phyloP scores from a whole-genome alignment of 2,888 invertebrate genomes.

The Eulithis testata region DNA sequence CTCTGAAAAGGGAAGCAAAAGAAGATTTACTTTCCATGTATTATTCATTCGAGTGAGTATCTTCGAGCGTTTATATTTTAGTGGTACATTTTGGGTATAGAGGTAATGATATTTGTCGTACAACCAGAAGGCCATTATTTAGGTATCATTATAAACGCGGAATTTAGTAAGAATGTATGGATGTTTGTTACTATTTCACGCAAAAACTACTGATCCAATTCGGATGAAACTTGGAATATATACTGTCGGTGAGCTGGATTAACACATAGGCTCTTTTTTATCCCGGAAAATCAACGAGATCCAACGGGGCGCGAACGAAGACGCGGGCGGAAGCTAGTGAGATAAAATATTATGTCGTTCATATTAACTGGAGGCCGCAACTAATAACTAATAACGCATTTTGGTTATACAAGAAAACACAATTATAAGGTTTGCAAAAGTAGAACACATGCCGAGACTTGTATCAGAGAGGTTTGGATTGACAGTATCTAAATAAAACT shows the following conservation, averaged over 20 bases:
- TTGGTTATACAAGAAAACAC: background rate
- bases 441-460: conserved; percentile 9
- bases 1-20: conserved; percentile 61
- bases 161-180: no score
- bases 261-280: no score
- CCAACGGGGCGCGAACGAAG: no score
- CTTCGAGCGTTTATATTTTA: conserved; percentile 77
- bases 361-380: no score
- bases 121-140: conserved; percentile 46
- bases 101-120: conserved; percentile 75
- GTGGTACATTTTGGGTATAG: conserved; percentile 69
- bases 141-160: conserved; percentile 11
- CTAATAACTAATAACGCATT: no score
- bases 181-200: no score
- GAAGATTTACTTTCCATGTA: conserved; percentile 81
- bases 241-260: no score
- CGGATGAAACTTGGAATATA: no score
- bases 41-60: conserved; percentile 74
- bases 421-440: conserved; percentile 1
- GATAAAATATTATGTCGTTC: no score
- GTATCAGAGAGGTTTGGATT: conserved; percentile 3
- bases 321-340: no score
- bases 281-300: no score
- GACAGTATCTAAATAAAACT: conserved; percentile 31
- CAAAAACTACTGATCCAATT: no score